phyloP scores from a whole-genome alignment of 1,140 invertebrate genomes.

The Trichomalopsis sarcophagae region DNA sequence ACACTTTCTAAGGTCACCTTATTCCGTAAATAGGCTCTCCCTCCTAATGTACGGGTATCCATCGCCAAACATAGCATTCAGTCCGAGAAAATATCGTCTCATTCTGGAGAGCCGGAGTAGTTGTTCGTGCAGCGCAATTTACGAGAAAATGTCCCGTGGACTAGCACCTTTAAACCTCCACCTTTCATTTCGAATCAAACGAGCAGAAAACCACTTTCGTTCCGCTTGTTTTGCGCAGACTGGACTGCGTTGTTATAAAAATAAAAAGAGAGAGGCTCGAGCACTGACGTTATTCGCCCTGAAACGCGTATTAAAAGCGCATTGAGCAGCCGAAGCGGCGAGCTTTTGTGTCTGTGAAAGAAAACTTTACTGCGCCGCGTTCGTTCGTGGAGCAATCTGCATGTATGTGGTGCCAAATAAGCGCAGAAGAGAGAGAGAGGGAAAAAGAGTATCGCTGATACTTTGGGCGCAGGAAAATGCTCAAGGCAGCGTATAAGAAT shows the following conservation, averaged over 20 bases:
- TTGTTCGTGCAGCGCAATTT: background rate
- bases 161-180: background rate
- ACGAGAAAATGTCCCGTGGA: background rate
- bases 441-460: no score
- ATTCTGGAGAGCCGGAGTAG: no score
- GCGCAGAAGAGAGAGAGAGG: no score
- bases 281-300: background rate
- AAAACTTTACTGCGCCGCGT: no score
- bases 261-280: background rate
- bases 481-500: background rate
- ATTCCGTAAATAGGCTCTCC: no score
- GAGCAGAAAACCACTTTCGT: background rate
- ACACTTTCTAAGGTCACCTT: background rate
- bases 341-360: no score
- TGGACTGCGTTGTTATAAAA: background rate
- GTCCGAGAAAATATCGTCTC: background rate
- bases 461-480: background rate
- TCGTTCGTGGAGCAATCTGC: background rate
- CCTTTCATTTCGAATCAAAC: background rate
- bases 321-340: background rate
- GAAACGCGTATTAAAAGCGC: conserved; percentile 22
- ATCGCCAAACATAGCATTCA: background rate
- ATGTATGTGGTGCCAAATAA: background rate
- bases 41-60: background rate
- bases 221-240: background rate